Evolutionary conservation across 2,888 invertebrate species (phyloP).

Genomic region (Lapara coniferarum): DNA sequence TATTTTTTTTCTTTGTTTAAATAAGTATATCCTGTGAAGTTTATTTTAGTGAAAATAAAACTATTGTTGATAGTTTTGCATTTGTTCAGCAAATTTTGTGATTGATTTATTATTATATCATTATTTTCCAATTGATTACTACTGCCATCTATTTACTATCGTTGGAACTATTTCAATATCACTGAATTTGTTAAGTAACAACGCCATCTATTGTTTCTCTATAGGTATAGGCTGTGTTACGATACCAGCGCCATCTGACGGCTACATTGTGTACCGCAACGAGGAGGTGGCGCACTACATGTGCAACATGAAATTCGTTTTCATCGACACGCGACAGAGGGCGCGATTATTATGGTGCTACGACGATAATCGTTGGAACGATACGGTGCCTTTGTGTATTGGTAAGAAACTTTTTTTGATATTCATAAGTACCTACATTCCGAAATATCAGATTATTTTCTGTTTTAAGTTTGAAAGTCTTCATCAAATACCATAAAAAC

Average conservation of each 20-base stretch:
- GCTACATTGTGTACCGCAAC: conserved; percentile 87
- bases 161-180: background rate
- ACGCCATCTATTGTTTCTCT: conserved; percentile 43
- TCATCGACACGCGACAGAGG: conserved; percentile 86
- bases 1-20: no score
- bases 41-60: no score
- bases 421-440: no score
- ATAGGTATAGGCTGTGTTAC: conserved; percentile 88
- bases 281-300: conserved; percentile 86
- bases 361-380: conserved; percentile 86
- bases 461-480: background rate
- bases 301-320: conserved; percentile 87
- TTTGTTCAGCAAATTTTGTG: no score
- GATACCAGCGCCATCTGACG: conserved; percentile 85
- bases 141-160: conserved; percentile 39
- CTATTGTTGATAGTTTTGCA: no score
- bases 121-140: background rate
- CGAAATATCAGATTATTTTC: background rate
- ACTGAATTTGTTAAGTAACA: conserved; percentile 27
- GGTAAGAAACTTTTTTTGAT: conserved; percentile 75
- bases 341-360: conserved; percentile 86
- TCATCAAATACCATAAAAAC: no score
- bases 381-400: conserved; percentile 84
- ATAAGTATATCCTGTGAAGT: no score
- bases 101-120: no score